Evolutionary conservation across 2,113 vertebrate species (phyloP).

Genomic region (Accipiter cooperii): DNA sequence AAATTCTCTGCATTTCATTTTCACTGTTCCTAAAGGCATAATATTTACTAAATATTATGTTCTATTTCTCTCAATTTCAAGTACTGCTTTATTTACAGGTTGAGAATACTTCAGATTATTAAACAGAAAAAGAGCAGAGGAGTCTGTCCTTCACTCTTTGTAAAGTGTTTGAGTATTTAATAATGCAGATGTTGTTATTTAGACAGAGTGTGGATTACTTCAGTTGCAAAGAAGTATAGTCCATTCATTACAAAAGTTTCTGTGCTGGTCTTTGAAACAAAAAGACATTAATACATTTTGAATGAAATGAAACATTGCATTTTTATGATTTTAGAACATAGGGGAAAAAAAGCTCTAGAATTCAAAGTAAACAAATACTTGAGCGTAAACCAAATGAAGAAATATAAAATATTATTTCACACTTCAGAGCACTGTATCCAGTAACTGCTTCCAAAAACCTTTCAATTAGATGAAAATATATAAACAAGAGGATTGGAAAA

Average conservation of each 20-base stretch:
- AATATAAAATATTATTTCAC: slow-evolving; percentile 14
- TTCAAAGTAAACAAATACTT: background rate
- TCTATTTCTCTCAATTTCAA: background rate
- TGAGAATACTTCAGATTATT: background rate
- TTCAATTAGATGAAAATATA: background rate
- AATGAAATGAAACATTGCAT: background rate
- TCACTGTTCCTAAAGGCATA: background rate
- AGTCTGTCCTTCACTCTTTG: background rate
- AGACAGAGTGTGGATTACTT: background rate
- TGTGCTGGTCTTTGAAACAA: background rate
- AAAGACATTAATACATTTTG: background rate
- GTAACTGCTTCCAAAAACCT: background rate
- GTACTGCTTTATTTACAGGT: background rate
- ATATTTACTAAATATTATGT: background rate
- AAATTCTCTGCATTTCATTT: background rate
- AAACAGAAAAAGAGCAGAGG: background rate
- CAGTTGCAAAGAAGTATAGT: background rate
- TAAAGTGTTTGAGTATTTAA: background rate
- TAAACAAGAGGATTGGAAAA: background rate
- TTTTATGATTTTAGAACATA: background rate
- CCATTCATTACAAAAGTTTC: background rate
- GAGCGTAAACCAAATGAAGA: background rate
- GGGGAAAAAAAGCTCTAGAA: background rate
- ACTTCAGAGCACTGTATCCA: background rate
- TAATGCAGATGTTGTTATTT: background rate